Percentiles rank a stretch among this genome's conserved stretches.
Evolutionary conservation across 2,113 vertebrate species (phyloP).

Genomic region (Hyaena hyaena): DNA sequence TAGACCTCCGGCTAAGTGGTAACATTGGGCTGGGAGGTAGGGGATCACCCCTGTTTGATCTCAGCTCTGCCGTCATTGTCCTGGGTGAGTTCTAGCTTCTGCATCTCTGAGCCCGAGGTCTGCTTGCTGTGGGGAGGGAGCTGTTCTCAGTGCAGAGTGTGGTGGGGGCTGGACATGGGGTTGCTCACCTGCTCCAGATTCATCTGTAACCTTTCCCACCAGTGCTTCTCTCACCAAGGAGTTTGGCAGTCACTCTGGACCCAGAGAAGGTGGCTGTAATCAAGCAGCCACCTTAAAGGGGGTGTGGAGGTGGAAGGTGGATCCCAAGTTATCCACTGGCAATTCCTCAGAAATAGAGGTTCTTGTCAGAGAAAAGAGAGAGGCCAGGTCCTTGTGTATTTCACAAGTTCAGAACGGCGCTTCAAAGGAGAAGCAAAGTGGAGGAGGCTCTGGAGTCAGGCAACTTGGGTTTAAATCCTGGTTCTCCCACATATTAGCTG

Average conservation of each 20-base stretch:
- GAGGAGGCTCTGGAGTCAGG: not conserved
- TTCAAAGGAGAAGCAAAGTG: not conserved
- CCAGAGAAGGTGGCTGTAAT: not conserved
- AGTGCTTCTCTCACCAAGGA: not conserved
- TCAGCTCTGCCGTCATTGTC: not conserved
- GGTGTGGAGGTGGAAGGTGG: not conserved
- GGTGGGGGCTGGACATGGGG: not conserved
- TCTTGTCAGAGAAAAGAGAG: constrained; percentile 44
- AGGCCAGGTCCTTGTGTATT: constrained; percentile 8
- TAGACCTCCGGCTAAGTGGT: not conserved
- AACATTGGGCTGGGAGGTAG: not conserved
- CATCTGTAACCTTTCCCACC: not conserved
- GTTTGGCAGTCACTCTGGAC: not conserved
- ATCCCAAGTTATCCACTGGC: not conserved
- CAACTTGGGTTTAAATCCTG: not conserved
- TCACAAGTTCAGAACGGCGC: constrained; percentile 60
- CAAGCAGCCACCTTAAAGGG: not conserved
- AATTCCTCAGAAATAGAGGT: not conserved
- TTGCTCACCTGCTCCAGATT: not conserved
- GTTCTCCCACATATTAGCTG: not conserved
- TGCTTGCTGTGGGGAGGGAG: accelerated
- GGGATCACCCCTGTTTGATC: not conserved
- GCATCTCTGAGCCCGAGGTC: not conserved
- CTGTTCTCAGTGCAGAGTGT: not conserved
- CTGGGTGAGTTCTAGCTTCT: not conserved